Evolutionary conservation across 1,140 invertebrate genomes (phyloP).

Genomic region (Drosophila pruinosa): DNA sequence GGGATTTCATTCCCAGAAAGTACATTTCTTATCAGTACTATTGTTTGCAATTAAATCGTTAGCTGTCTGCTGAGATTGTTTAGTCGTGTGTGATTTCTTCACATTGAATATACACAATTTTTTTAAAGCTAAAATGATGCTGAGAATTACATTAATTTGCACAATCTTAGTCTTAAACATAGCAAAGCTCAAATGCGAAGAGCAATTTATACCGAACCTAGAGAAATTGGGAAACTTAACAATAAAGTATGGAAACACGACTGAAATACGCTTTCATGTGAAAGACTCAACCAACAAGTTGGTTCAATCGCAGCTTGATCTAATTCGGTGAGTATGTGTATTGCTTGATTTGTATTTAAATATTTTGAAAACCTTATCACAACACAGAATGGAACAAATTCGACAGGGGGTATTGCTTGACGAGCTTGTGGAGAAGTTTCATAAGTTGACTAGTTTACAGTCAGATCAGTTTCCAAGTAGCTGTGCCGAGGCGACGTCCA

Average conservation of each 20-base stretch:
- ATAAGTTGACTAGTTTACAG: constrained; percentile 2
- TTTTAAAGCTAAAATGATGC: neutral
- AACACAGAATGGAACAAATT: constrained; percentile 1
- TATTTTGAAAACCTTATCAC: neutral
- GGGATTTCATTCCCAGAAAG: neutral
- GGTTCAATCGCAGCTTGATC: neutral
- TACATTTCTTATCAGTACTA: neutral
- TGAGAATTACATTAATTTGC: neutral
- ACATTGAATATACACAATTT: neutral
- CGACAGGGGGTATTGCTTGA: neutral
- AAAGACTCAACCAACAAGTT: neutral
- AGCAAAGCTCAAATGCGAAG: neutral
- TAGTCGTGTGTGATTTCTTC: neutral
- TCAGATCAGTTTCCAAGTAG: neutral
- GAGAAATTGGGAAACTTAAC: neutral
- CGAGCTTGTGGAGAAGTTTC: neutral
- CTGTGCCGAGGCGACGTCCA: constrained; percentile 12
- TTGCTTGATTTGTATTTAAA: neutral
- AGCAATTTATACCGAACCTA: neutral
- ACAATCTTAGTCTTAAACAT: neutral
- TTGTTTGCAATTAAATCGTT: neutral
- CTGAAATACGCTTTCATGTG: constrained; percentile 11
- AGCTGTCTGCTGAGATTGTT: neutral
- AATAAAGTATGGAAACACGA: constrained; percentile 3
- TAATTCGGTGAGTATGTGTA: constrained; percentile 3